phyloP scores from a whole-genome alignment of 2,888 invertebrate genomes.

The Augiades crinisus region DNA sequence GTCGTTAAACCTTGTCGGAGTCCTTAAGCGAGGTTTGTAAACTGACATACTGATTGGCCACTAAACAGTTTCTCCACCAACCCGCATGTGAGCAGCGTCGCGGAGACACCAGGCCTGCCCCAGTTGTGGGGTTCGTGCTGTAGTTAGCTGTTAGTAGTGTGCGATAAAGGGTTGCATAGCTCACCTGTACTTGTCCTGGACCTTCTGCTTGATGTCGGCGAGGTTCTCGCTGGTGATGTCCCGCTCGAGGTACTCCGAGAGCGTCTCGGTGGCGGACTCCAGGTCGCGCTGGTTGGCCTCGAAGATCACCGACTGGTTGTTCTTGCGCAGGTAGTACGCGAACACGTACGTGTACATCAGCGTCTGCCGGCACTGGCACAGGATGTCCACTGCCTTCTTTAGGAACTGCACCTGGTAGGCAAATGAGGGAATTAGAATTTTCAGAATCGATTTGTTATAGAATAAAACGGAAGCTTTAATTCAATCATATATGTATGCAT shows the following conservation, averaged over 20 bases:
- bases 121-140: too few relatives aligned
- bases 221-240: slow-evolving; percentile 99
- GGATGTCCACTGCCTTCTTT: slow-evolving; percentile 97
- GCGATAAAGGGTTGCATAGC: too few relatives aligned
- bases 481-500: too few relatives aligned
- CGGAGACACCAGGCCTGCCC: too few relatives aligned
- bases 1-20: too few relatives aligned
- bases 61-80: too few relatives aligned
- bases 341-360: slow-evolving; percentile 99
- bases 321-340: slow-evolving; percentile 98
- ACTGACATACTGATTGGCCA: too few relatives aligned
- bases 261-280: slow-evolving; percentile 97
- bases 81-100: too few relatives aligned
- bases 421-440: not conserved
- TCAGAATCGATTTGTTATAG: too few relatives aligned
- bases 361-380: slow-evolving; percentile 98
- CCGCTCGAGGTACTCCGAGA: slow-evolving; percentile 98
- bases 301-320: slow-evolving; percentile 99
- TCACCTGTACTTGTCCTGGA: slow-evolving; percentile 98
- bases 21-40: too few relatives aligned
- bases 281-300: slow-evolving; percentile 99
- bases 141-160: too few relatives aligned
- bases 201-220: slow-evolving; percentile 98
- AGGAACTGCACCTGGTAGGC: slow-evolving; percentile 94
- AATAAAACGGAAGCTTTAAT: too few relatives aligned